These are phyloP conservation scores for Eupeodes luniger DNA, from an alignment of 2,888 invertebrate species.

Conservation along the genomic window DNA sequence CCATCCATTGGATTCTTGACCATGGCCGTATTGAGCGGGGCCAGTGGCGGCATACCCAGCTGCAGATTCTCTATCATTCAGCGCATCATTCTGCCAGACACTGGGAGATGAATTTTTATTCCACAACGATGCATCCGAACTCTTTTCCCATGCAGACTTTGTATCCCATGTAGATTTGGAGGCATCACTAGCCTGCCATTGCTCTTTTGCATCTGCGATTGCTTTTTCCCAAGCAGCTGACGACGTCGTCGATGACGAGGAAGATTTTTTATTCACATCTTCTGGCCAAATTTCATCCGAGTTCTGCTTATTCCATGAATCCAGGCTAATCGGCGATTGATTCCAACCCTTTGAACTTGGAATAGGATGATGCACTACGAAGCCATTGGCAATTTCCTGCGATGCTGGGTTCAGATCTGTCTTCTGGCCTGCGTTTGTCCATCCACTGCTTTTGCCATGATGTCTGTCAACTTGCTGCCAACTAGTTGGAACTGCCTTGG, in stretches of 20 bases:
- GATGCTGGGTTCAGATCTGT: constrained; percentile 47
- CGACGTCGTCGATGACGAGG: not conserved
- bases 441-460: constrained; percentile 41
- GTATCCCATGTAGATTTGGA: not conserved
- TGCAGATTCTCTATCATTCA: constrained; percentile 13
- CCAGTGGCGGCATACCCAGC: constrained; percentile 33
- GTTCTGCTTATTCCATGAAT: constrained; percentile 42
- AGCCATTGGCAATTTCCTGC: constrained; percentile 52
- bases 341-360: constrained; percentile 42
- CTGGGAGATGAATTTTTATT: constrained; percentile 10
- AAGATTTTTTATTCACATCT: not conserved
- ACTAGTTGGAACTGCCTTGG: constrained; percentile 55
- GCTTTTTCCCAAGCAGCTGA: constrained; percentile 42
- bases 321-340: not conserved
- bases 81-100: constrained; percentile 29
- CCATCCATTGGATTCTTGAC: constrained; percentile 45
- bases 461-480: constrained; percentile 62
- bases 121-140: constrained; percentile 11
- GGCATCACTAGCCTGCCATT: constrained; percentile 22
- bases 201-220: not conserved
- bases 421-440: constrained; percentile 40
- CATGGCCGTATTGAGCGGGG: constrained; percentile 29
- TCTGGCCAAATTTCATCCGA: constrained; percentile 41
- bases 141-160: constrained; percentile 41
- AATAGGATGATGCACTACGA: constrained; percentile 58